Conservation (phyloP, 2,888 invertebrate species). For the Dorcus parallelipipedus region DNA sequence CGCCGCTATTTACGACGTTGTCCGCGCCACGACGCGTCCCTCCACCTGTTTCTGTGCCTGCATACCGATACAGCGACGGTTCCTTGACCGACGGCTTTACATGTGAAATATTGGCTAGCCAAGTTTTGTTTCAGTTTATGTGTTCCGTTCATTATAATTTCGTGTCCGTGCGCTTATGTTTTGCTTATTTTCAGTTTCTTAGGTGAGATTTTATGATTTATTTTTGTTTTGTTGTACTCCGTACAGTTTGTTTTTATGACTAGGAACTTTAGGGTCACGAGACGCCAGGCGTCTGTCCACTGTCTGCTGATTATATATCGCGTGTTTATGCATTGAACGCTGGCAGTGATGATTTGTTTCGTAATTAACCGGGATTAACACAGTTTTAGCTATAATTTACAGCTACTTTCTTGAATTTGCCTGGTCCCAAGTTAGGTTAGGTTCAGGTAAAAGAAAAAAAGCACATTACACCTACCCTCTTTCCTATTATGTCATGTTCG, state of each 20-base stretch:
- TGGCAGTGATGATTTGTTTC: too few relatives aligned
- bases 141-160: conserved; percentile 19
- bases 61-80: conserved; percentile 36
- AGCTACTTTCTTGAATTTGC: background rate
- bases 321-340: too few relatives aligned
- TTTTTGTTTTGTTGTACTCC: conserved; percentile 28
- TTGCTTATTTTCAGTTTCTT: conserved; percentile 30
- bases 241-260: conserved; percentile 15
- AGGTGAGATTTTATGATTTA: conserved; percentile 37
- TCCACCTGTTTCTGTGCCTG: conserved; percentile 43
- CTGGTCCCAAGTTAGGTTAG: conserved; percentile 10
- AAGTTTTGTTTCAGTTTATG: conserved; percentile 15
- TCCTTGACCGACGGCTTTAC: conserved; percentile 26
- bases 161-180: conserved; percentile 29
- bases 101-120: conserved; percentile 12
- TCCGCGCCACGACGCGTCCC: conserved; percentile 49
- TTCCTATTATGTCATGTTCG: conserved; percentile 16
- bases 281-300: conserved; percentile 39
- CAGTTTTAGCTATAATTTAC: too few relatives aligned
- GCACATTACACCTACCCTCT: conserved; percentile 16
- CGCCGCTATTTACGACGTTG: conserved; percentile 50
- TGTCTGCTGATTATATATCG: background rate
- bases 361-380: too few relatives aligned
- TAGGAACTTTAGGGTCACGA: conserved; percentile 33
- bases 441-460: conserved; percentile 9